These are phyloP conservation scores for Tigriopus japonicus DNA, from an alignment of 1,140 invertebrate genomes.

Conservation along the genomic window DNA sequence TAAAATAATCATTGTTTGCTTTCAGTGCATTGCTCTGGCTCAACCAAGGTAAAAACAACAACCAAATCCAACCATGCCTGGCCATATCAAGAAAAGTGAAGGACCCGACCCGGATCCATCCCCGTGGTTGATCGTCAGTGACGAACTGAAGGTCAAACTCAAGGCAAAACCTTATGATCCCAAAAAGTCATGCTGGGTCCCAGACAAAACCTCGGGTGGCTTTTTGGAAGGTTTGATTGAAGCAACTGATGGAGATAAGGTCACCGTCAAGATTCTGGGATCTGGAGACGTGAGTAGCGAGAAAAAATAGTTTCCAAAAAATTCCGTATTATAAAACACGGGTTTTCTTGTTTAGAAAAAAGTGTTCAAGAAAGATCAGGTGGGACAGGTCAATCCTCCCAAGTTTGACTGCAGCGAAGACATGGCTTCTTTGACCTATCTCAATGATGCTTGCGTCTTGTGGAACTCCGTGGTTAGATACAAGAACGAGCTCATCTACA, in stretches of 20 bases:
- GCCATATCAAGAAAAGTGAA: constrained; percentile 20
- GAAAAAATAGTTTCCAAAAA: background rate
- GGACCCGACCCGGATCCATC: constrained; percentile 69
- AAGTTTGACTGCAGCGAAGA: constrained; percentile 36
- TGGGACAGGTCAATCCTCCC: constrained; percentile 34
- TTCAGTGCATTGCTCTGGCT: too few species aligned
- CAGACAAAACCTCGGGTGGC: constrained; percentile 29
- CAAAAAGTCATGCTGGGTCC: constrained; percentile 19
- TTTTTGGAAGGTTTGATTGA: constrained; percentile 14
- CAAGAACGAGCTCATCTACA: constrained; percentile 88
- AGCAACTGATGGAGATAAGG: constrained; percentile 18
- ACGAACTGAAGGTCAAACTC: constrained; percentile 73
- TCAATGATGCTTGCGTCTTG: constrained; percentile 40
- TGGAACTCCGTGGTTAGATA: constrained; percentile 41
- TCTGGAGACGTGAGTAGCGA: constrained; percentile 44
- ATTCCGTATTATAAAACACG: background rate
- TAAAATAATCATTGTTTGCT: too few species aligned
- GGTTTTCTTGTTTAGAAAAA: constrained; percentile 10
- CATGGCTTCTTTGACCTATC: constrained; percentile 42
- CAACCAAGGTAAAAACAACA: too few species aligned
- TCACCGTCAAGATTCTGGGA: constrained; percentile 59
- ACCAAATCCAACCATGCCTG: constrained; percentile 16
- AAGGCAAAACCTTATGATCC: constrained; percentile 33
- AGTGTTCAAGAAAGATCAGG: constrained; percentile 30
- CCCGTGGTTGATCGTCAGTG: constrained; percentile 75